Percentiles rank a stretch among this genome's conserved stretches.
Evolutionary conservation across 2,888 invertebrate species (phyloP).

Genomic region (Phlogophora meticulosa): DNA sequence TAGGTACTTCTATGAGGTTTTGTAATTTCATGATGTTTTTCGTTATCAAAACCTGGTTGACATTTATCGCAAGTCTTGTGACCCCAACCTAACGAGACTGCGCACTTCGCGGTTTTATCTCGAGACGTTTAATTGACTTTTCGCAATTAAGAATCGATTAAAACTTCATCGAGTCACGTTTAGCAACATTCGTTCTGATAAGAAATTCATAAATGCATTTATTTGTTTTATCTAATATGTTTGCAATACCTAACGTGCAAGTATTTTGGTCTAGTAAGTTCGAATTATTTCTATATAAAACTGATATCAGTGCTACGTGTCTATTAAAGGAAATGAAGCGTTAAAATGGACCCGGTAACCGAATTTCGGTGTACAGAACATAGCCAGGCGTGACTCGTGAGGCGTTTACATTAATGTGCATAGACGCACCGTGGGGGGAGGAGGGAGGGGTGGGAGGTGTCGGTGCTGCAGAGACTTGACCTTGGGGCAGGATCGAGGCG

Average conservation of each 20-base stretch:
- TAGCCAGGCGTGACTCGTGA: slow-evolving; percentile 75
- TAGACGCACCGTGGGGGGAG: slow-evolving; percentile 65
- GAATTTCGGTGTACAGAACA: slow-evolving; percentile 62
- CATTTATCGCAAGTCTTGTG: slow-evolving; percentile 80
- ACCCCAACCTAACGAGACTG: slow-evolving; percentile 71
- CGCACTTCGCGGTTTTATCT: slow-evolving; percentile 85
- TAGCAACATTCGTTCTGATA: slow-evolving; percentile 82
- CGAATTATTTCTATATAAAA: not conserved
- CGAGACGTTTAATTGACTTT: slow-evolving; percentile 82
- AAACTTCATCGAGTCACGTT: slow-evolving; percentile 84
- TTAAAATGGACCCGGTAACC: slow-evolving; percentile 64
- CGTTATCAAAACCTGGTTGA: slow-evolving; percentile 4
- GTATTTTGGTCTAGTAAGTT: not conserved
- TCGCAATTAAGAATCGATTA: slow-evolving; percentile 90
- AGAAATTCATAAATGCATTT: slow-evolving; percentile 61
- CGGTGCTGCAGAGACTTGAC: slow-evolving; percentile 86
- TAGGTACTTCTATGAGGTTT: not conserved
- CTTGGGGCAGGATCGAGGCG: slow-evolving; percentile 90
- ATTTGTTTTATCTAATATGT: slow-evolving; percentile 61
- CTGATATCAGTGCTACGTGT: slow-evolving; percentile 25
- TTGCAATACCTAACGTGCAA: slow-evolving; percentile 60
- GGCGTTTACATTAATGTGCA: slow-evolving; percentile 77
- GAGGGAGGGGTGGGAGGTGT: slow-evolving; percentile 71
- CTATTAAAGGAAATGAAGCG: slow-evolving; percentile 49
- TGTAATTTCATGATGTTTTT: not conserved